Evolutionary conservation across 2,797 vertebrate species (phyloP).

Genomic region (Pterois miles): DNA sequence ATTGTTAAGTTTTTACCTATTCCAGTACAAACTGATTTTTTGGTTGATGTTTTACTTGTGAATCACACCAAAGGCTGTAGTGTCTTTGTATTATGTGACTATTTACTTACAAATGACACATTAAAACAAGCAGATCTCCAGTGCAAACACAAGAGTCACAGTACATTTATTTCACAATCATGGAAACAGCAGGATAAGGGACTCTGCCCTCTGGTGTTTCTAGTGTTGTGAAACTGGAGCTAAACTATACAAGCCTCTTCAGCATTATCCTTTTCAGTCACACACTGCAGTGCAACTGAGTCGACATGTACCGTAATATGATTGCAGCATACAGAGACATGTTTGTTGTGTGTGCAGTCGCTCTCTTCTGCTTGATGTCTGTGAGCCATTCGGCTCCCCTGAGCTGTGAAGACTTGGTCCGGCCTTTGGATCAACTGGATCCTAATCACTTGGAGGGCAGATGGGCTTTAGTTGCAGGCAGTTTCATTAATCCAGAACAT

Average conservation of each 20-base stretch:
- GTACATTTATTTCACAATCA: slow-evolving; percentile 8
- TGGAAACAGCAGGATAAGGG: not conserved
- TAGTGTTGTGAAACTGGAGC: not conserved
- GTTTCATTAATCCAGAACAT: not conserved
- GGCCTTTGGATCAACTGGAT: slow-evolving; percentile 21
- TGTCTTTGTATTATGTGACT: not conserved
- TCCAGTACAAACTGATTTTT: not conserved
- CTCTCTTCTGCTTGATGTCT: slow-evolving; percentile 29
- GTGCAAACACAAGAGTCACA: not conserved
- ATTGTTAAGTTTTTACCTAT: not conserved
- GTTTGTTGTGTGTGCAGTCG: slow-evolving; percentile 11
- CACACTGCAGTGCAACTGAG: not conserved
- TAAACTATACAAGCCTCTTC: not conserved
- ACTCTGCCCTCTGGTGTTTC: not conserved
- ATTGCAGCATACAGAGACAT: slow-evolving; percentile 13
- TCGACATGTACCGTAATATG: not conserved
- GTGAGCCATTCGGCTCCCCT: slow-evolving; percentile 39
- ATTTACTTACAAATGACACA: not conserved
- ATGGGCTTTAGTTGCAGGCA: slow-evolving; percentile 50
- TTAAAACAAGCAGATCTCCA: not conserved
- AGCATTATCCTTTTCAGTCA: not conserved
- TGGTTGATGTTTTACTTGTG: not conserved
- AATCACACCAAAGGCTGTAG: not conserved
- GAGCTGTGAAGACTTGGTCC: slow-evolving; percentile 42
- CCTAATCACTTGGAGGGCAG: slow-evolving; percentile 28